phyloP scores from a whole-genome alignment of 1,140 invertebrate species.

The Ceratina japonica region DNA sequence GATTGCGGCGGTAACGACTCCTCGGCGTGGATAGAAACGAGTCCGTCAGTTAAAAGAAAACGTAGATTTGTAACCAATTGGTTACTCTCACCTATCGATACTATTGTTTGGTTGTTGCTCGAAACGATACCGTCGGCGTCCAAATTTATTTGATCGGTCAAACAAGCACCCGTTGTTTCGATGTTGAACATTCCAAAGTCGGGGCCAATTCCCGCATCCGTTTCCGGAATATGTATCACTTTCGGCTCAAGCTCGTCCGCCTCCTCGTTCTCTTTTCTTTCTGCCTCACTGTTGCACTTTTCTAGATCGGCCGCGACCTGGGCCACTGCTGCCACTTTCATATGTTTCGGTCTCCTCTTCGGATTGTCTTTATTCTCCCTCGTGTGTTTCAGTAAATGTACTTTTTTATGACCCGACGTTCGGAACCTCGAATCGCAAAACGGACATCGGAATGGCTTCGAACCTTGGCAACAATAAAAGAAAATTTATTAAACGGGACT shows the following conservation, averaged over 20 bases:
- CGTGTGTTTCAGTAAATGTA: slow-evolving; percentile 82
- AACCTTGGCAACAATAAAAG: slow-evolving; percentile 74
- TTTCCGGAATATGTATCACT: background rate
- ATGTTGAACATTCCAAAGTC: slow-evolving; percentile 60
- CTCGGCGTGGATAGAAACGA: slow-evolving; percentile 72
- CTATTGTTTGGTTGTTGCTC: slow-evolving; percentile 60
- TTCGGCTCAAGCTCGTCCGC: background rate
- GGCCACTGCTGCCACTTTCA: slow-evolving; percentile 55
- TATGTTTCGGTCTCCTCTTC: slow-evolving; percentile 59
- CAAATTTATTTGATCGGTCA: slow-evolving; percentile 67
- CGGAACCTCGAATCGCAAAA: slow-evolving; percentile 84
- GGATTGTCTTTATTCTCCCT: slow-evolving; percentile 69
- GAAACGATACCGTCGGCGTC: slow-evolving; percentile 55
- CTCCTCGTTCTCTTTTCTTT: background rate
- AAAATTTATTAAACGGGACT: too few relatives aligned
- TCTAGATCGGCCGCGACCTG: slow-evolving; percentile 51
- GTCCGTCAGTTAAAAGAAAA: slow-evolving; percentile 68
- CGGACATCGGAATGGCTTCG: slow-evolving; percentile 84
- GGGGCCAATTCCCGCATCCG: slow-evolving; percentile 39
- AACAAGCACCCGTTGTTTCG: slow-evolving; percentile 42
- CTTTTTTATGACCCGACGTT: slow-evolving; percentile 85
- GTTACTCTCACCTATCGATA: slow-evolving; percentile 69
- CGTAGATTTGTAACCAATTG: slow-evolving; percentile 72
- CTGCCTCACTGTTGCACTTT: slow-evolving; percentile 16
- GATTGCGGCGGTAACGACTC: slow-evolving; percentile 52